Base-by-base conservation (phyloP, 2,797 vertebrate genomes). In the Esox masquinongy region DNA sequence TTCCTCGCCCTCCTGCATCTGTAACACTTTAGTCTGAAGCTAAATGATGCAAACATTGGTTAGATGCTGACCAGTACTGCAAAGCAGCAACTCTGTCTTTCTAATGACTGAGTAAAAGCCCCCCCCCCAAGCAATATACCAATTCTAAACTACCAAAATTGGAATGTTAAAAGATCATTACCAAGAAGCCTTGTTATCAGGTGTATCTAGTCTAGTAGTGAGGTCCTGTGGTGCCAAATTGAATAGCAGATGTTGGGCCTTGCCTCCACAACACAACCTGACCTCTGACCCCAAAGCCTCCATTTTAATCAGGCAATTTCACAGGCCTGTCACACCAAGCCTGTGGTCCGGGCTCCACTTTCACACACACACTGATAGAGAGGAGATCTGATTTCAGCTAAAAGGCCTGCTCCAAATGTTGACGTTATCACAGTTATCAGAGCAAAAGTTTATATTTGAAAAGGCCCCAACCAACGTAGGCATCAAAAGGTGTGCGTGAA, bases 271-370 rank as follows among this genome's bases (percentile, higher is more conserved):
- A 9, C 88, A 77, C 70, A 84, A 75, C 75, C 83, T 91, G 77
- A 91, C 90, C 92, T 90, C 47, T 91, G 86, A 92, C 88, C 72
- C 80, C 0, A 72, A 64, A 82, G 84, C 86, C 80, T 79, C 83
- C 75, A 53, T 83, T 47, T 91, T 85, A 86, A 88, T 93, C 90
- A 89, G 85, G 70, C 72, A 68, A 89, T 92, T 88, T 91, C 88
- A 91, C 88, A 87, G 86, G 81, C 17, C 4, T 70, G 86, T 83
- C 84, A 87, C 7, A 77, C 82, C 29, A 77, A 87, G 73, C 77
- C 70, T 36, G 1, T 2, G 16, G 36, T 31, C n/a, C 49, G 0
- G 80, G 79, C 39, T 90, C 71, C 3, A 59, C 81, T 91, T 90
- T 89, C 86, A 79, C 8, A 53, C 72, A 2, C 77, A 81, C 67